Base-by-base conservation (phyloP, 2,113 vertebrate genomes). In the Acinonyx jubatus region DNA sequence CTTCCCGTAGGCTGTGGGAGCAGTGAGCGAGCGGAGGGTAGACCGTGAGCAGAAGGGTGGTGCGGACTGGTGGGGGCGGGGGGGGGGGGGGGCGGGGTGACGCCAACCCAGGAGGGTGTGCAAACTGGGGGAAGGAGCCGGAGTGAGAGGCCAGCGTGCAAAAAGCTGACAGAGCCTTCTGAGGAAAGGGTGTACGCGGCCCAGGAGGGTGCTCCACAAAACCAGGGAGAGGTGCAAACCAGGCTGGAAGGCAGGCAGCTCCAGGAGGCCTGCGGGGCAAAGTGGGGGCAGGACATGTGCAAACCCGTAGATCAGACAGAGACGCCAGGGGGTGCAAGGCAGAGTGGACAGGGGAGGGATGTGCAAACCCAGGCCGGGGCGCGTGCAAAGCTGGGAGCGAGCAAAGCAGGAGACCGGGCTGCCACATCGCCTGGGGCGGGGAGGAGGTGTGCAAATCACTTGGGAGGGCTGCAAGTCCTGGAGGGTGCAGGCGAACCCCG, bases 1-100 rank as follows among this genome's bases (percentile, higher is more conserved):
- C 97, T 99, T 99, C 86, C 99, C 99, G 15, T 99, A 99, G 85
- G 99, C 99, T 99, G 98, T 74, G 98, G 90, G 96, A 96, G 95
- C 21, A 94, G 63, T 31, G 31, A 69, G 79, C 76, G 41, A 83
- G 96, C 8, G 19, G 48, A 73, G 38, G 27, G 89, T 19, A 45
- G 95, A 92, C 68, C 3, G 50, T 82, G 92, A 94, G 73, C 82
- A 29, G 45, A 85, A 88, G 57, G 48, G n/a, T 0, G 27, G 63
- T 69, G 81, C 33, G 16, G 89, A 52, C 27, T 16, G 73, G 19
- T n/a, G 19, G 69, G 45, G 33, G 81, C 15, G 48, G 57, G 12
- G 27, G 19, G 69, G 45, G 33, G 81, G 13, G 48, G 50, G n/a
- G n/a, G n/a, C n/a, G n/a, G 12, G 21, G 66, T 0, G 78, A 52